Percentiles rank a stretch among this genome's conserved stretches.
phyloP scores from a whole-genome alignment of 2,113 vertebrate genomes.

The Serinus canaria region DNA sequence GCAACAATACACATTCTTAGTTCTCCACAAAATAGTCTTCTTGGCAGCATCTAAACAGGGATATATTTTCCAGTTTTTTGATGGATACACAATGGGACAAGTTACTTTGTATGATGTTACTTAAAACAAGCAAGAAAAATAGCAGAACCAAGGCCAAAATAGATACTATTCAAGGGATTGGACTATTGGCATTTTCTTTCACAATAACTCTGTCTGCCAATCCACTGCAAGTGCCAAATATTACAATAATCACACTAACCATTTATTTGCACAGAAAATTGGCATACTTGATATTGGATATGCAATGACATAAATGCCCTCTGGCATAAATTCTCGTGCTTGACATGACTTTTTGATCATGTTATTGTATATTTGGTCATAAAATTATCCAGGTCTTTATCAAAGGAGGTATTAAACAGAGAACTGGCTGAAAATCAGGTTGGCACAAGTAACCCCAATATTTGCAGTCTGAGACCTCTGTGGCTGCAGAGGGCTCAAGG shows the following conservation, averaged over 20 bases:
- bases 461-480: neutral
- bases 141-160: neutral
- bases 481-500: neutral
- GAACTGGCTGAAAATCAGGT: neutral
- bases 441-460: neutral
- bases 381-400: neutral
- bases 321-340: neutral
- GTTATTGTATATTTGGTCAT: neutral
- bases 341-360: neutral
- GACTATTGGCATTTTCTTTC: neutral
- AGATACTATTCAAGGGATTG: neutral
- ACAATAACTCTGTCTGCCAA: neutral
- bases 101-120: neutral
- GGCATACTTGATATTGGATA: neutral
- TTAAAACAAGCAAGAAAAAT: neutral
- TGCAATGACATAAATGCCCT: neutral
- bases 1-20: neutral
- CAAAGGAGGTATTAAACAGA: neutral
- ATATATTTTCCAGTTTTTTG: neutral
- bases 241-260: neutral
- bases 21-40: neutral
- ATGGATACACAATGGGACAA: neutral
- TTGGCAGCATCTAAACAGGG: neutral
- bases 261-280: neutral
- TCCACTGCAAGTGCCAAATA: neutral